Base-by-base conservation (phyloP, 2,797 vertebrate species). In the Dallia pectoralis region DNA sequence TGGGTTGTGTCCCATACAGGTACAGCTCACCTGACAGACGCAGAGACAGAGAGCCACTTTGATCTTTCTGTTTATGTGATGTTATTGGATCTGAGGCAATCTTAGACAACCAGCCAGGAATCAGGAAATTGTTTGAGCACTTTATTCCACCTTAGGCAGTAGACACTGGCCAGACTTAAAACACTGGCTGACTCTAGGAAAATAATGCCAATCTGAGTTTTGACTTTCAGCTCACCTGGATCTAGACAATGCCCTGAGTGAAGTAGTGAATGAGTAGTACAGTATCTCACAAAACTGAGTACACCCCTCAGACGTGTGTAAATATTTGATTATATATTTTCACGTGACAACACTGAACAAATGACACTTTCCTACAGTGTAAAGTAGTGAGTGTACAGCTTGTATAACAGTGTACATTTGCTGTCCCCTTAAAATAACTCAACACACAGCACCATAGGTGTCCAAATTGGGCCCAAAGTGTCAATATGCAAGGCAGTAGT, bases 141-240 rank as follows among this genome's bases (percentile, higher is more conserved):
- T 91, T 91, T 92, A 89, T 90, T 92, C 82, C 83, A 86, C 86
- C 82, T 81, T 83, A 85, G 84, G 85, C 89, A 81, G 82, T 84
- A 85, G 84, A 83, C 89, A 81, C 81, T 71, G 75, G 83, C 80
- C 70, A 74, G 72, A 85, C 76, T 49, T 29, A 51, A 56, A 87
- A 90, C 83, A 88, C 82, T 85, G 6, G 40, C 81, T 49, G 82
- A 77, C 86, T 82, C 16, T 85, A 85, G 86, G 86, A 86, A 91
- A 88, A 88, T 83, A 83, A 83, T 75, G 82, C 80, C 88, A 88
- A 89, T 87, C 82, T 85, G 86, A 80, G 81, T 78, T 87, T 84
- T 87, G 74, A 72, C 79, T 81, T 87, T 86, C 78, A 86, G 79
- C 79, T 81, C 88, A 81, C 84, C n/a, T 30, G 25, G 63, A 30